Percentiles rank a stretch among this genome's conserved stretches.
Evolutionary conservation across 2,888 invertebrate species (phyloP).

Genomic region (Cabera pusaria): DNA sequence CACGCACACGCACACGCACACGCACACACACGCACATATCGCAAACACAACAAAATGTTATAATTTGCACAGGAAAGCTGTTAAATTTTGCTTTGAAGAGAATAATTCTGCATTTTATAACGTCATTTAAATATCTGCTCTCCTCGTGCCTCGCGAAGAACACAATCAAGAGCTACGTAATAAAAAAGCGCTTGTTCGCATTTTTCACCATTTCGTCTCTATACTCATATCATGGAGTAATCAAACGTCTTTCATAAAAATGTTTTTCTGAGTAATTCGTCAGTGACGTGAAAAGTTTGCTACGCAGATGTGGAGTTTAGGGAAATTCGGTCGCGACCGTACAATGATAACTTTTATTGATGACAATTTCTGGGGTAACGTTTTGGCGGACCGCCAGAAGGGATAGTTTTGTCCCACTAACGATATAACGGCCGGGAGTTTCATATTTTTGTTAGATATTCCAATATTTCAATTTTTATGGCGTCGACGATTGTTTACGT

Average conservation of each 20-base stretch:
- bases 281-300: constrained; percentile 34
- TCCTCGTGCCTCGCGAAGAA: no score
- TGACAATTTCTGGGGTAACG: constrained; percentile 55
- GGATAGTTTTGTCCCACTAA: constrained; percentile 53
- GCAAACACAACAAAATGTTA: no score
- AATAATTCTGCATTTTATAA: no score
- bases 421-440: constrained; percentile 43
- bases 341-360: constrained; percentile 62
- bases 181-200: constrained; percentile 12
- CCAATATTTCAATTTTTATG: constrained; percentile 29
- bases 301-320: constrained; percentile 47
- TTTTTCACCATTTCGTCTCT: constrained; percentile 9
- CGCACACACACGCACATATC: no score
- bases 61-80: no score
- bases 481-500: constrained; percentile 14
- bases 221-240: constrained; percentile 16
- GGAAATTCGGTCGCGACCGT: constrained; percentile 45
- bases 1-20: no score
- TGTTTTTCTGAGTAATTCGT: constrained; percentile 34
- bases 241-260: constrained; percentile 31
- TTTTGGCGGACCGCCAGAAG: constrained; percentile 58
- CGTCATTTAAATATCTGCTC: no score
- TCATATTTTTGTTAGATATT: constrained; percentile 31
- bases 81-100: no score
- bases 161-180: constrained; percentile 18